phyloP scores from a whole-genome alignment of 2,797 vertebrate species.

The Oreortyx pictus region DNA sequence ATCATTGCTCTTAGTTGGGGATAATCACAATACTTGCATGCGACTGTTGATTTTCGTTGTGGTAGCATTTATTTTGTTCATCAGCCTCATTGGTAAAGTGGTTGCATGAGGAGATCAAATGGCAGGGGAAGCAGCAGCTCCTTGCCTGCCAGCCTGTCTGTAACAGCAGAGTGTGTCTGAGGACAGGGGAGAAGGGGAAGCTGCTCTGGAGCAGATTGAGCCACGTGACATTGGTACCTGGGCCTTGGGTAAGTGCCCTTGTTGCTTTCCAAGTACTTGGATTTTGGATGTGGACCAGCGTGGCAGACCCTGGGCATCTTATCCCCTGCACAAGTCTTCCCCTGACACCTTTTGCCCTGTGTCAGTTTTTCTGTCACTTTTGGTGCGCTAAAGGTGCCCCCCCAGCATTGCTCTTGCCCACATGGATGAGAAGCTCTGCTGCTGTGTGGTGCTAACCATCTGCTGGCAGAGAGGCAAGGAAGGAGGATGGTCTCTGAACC shows the following conservation, averaged over 20 bases:
- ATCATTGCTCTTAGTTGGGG: neutral
- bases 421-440: accelerated
- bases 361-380: neutral
- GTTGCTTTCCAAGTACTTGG: neutral
- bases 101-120: neutral
- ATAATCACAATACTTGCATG: neutral
- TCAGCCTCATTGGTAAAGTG: accelerated
- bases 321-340: neutral
- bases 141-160: neutral
- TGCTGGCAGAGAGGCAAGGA: neutral
- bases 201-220: neutral
- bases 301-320: accelerated
- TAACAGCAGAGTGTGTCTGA: neutral
- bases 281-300: accelerated
- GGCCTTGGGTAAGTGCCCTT: neutral
- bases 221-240: neutral
- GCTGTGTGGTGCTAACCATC: accelerated
- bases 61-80: neutral
- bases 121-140: neutral
- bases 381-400: neutral
- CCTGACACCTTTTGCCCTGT: neutral
- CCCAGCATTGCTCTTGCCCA: neutral
- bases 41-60: neutral
- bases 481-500: neutral
- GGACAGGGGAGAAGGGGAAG: neutral